phyloP scores from a whole-genome alignment of 1,140 invertebrate species.

The Pseudoatta argentina region DNA sequence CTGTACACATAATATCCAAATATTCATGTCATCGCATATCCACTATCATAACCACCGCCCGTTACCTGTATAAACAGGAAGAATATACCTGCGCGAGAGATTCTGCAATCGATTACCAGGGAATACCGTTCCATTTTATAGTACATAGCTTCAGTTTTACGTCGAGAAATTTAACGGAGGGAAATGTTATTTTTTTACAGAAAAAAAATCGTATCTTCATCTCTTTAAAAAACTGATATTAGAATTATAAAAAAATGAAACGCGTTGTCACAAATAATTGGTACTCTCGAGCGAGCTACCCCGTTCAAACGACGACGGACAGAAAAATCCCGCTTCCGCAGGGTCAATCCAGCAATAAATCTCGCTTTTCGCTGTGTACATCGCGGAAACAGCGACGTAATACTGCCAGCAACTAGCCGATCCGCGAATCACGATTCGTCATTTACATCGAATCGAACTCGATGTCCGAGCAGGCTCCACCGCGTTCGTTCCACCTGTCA shows the following conservation, averaged over 20 bases:
- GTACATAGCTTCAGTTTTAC: background rate
- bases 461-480: constrained; percentile 14
- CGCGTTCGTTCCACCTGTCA: constrained; percentile 2
- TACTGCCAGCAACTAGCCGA: constrained; percentile 36
- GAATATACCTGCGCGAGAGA: constrained; percentile 18
- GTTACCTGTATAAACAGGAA: constrained; percentile 20
- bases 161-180: background rate
- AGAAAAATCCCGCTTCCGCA: constrained; percentile 29
- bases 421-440: constrained; percentile 36
- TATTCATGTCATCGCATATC: constrained; percentile 49
- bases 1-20: constrained; percentile 53
- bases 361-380: constrained; percentile 7
- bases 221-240: constrained; percentile 1
- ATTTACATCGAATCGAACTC: constrained; percentile 39
- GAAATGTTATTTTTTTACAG: background rate
- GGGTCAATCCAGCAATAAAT: constrained; percentile 44
- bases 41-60: constrained; percentile 6
- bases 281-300: background rate
- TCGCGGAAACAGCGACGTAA: constrained; percentile 51
- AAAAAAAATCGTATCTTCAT: background rate
- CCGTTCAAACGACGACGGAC: background rate
- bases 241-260: background rate
- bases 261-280: constrained; percentile 12
- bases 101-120: constrained; percentile 33
- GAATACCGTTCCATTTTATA: constrained; percentile 16